Evolutionary conservation across 2,888 invertebrate species (phyloP), one percentile per base, ranked within the genome.

Genomic region (Autographa pulchrina): DNA sequence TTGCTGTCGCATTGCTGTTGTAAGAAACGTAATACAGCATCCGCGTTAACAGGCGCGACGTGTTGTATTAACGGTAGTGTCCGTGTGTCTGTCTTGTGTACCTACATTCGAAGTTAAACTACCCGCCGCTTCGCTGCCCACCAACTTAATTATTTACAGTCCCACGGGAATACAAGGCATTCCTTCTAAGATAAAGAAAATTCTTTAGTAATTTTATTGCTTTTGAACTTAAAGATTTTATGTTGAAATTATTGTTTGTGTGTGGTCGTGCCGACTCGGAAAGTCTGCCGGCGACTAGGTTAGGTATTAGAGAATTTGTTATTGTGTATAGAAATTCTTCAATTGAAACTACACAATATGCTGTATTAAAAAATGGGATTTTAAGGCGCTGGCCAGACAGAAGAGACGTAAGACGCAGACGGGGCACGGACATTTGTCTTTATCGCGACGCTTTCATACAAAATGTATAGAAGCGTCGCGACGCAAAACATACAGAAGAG

Each of bases 141-240:
- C 61, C 54, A 81, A 63, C 62, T n/a, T 61, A 68, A 70, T 73
- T 75, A 70, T 73, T 54, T 66, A 70, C 66, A 66, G 75, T 78
- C 78, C 63, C 81, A 68, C 64, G 75, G 71, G 72, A 69, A 62
- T 25, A 48, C 32, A 32, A 14, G 14, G 20, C 41, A 52, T 72
- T 18, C 16, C 32, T 20, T 35, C 20, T 2, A 14, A 59, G 16
- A 7, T 14, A 59, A 68, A 62, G 64, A 62, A 72, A 75, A 65
- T 59, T 16, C 48, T 75, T 52, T 35, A 59, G 14, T 62, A 14
- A 60, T 41, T 35, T 35, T 48, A 14, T 3, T 2, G 9, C 5
- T 16, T 43, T 5, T 43, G 8, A 43, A 14, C 48, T n/a, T 35
- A n/a, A 48, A 48, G n/a, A 48, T 48, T 48, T 43, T 43, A n/a